Evolutionary conservation across 2,113 vertebrate genomes (phyloP).

Genomic region (Seriola dumerili): DNA sequence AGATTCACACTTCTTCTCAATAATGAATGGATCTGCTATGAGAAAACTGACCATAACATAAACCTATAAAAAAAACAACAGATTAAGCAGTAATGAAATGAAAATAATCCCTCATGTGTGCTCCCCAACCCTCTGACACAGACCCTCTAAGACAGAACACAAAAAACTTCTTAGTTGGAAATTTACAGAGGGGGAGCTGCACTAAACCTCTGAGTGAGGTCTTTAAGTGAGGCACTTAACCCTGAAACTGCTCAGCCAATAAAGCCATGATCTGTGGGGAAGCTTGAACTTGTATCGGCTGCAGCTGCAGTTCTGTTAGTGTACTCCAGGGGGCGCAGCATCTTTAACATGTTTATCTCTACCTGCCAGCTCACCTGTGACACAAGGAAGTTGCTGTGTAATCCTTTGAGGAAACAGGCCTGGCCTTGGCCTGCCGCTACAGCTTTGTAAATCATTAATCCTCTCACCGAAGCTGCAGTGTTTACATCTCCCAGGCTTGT

Average conservation of each 20-base stretch:
- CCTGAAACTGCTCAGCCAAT: slow-evolving; percentile 3
- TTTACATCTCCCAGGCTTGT: slow-evolving; percentile 34
- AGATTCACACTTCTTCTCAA: no score
- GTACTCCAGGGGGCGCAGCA: slow-evolving; percentile 32
- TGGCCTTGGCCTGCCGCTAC: slow-evolving; percentile 1
- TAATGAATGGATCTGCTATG: no score
- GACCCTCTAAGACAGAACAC: not conserved
- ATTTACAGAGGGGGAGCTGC: slow-evolving; percentile 2
- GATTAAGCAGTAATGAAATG: not conserved
- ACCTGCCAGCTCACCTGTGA: slow-evolving; percentile 45
- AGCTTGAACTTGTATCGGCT: not conserved
- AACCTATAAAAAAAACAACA: not conserved
- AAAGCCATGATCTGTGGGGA: not conserved
- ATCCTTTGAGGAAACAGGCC: slow-evolving; percentile 10
- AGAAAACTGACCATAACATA: no score
- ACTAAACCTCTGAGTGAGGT: not conserved
- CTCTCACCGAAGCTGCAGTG: slow-evolving; percentile 11
- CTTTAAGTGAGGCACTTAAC: slow-evolving; percentile 11
- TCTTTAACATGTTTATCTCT: not conserved
- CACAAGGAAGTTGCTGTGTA: slow-evolving; percentile 13
- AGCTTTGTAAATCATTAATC: slow-evolving; percentile 70
- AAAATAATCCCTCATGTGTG: not conserved
- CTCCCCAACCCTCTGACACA: not conserved
- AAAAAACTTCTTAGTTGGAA: slow-evolving; percentile 18
- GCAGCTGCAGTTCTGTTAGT: not conserved